These are phyloP conservation scores for Diplodus sargus DNA, from an alignment of 2,797 vertebrate species.

Conservation along the genomic window DNA sequence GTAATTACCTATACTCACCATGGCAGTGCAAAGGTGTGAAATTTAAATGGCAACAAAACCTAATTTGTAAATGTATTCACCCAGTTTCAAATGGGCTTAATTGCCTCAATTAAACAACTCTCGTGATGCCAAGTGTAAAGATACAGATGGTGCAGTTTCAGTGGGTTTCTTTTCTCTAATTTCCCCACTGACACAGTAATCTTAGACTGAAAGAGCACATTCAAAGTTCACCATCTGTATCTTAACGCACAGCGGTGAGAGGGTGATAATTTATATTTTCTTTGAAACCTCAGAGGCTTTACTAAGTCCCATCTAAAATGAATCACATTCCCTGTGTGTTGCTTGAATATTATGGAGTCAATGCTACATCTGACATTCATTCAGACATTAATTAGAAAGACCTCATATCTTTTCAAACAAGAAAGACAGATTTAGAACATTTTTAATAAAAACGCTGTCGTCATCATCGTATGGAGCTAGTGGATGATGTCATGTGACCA, in stretches of 20 bases:
- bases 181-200: conserved; percentile 66
- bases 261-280: conserved; percentile 63
- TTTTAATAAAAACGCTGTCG: conserved; percentile 7
- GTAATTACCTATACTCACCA: conserved; percentile 11
- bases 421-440: conserved; percentile 6
- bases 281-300: conserved; percentile 51
- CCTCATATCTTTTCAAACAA: conserved; percentile 7
- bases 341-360: conserved; percentile 18
- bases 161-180: conserved; percentile 66
- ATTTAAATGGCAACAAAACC: conserved; percentile 64
- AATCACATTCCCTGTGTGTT: conserved; percentile 16
- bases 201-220: conserved; percentile 67
- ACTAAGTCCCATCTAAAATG: conserved; percentile 34
- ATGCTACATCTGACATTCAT: conserved; percentile 1
- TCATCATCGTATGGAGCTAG: background rate
- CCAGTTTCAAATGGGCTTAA: conserved; percentile 68
- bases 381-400: conserved; percentile 30
- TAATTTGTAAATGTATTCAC: conserved; percentile 72
- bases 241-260: conserved; percentile 48
- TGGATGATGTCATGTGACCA: background rate
- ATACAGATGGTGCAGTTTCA: conserved; percentile 75
- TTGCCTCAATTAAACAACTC: conserved; percentile 71
- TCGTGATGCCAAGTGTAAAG: conserved; percentile 67
- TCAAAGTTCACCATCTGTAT: conserved; percentile 75
- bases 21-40: conserved; percentile 50